Conservation (phyloP, 92 coral and sea anemone genomes). For the Blastomussa wellsi region DNA sequence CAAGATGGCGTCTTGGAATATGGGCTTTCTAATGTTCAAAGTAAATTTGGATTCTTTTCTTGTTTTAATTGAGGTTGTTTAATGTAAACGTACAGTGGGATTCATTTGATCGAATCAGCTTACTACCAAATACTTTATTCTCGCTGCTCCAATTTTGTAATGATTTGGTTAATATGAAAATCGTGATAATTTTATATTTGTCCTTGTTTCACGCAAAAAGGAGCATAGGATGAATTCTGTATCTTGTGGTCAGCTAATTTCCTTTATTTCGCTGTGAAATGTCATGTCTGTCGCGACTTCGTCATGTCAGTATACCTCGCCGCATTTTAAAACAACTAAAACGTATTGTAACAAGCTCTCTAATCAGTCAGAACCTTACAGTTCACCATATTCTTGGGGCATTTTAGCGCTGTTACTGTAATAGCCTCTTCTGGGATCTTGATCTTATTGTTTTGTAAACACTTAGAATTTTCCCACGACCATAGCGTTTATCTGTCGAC, state of each 20-base stretch:
- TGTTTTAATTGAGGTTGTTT: not conserved
- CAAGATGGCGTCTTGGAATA: not conserved
- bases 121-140: not conserved
- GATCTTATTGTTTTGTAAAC: not conserved
- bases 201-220: not conserved
- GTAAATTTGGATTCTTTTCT: not conserved
- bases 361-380: not conserved
- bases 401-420: not conserved
- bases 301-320: not conserved
- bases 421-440: not conserved
- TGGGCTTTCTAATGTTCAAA: not conserved
- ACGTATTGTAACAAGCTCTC: not conserved
- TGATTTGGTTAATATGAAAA: not conserved
- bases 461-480: slow-evolving; percentile 40
- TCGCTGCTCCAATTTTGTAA: not conserved
- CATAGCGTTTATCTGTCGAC: slow-evolving; percentile 15
- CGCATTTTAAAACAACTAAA: not conserved
- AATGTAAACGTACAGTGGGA: no score
- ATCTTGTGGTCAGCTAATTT: not conserved
- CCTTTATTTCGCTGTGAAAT: not conserved
- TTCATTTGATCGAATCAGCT: no score
- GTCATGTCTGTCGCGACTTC: not conserved
- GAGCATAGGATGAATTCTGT: not conserved
- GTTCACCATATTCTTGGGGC: not conserved
- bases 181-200: not conserved